Percentiles rank a stretch among this genome's conserved stretches.
These are phyloP conservation scores for Leptinotarsa undecemlineata DNA, from an alignment of 1,140 invertebrate species.

Conservation along the genomic window DNA sequence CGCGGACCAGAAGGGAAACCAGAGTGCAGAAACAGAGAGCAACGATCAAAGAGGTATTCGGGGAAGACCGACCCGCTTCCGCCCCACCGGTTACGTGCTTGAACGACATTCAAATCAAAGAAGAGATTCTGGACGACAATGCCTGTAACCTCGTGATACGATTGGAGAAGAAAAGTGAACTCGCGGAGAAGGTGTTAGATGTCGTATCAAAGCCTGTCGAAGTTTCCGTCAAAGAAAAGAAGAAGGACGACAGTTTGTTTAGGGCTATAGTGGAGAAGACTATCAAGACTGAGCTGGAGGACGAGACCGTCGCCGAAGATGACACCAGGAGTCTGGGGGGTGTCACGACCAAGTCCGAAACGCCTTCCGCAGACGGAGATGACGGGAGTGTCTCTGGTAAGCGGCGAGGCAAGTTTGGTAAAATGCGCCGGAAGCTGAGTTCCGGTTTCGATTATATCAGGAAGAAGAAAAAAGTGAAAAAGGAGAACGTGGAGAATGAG, in stretches of 20 bases:
- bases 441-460: slow-evolving; percentile 87
- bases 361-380: slow-evolving; percentile 48
- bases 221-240: background rate
- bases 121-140: slow-evolving; percentile 32
- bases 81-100: slow-evolving; percentile 60
- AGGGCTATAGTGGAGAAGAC: slow-evolving; percentile 41
- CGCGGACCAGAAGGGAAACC: slow-evolving; percentile 76
- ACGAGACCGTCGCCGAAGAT: slow-evolving; percentile 47
- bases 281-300: slow-evolving; percentile 41
- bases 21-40: slow-evolving; percentile 74
- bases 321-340: slow-evolving; percentile 33
- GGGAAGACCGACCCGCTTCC: slow-evolving; percentile 69
- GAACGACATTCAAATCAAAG: slow-evolving; percentile 49
- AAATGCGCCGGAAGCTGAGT: slow-evolving; percentile 65
- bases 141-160: slow-evolving; percentile 36
- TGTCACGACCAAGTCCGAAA: slow-evolving; percentile 49
- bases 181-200: background rate
- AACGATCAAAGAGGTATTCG: slow-evolving; percentile 79
- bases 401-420: slow-evolving; percentile 59
- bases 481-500: slow-evolving; percentile 58
- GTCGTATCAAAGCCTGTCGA: background rate
- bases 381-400: slow-evolving; percentile 52
- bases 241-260: slow-evolving; percentile 33
- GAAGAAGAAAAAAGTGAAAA: slow-evolving; percentile 75
- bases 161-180: slow-evolving; percentile 40